A percentile compares a stretch with the other conserved stretches of the same genome.
Conservation (phyloP, 2,797 vertebrate genomes). For the Bucorvus abyssinicus region DNA sequence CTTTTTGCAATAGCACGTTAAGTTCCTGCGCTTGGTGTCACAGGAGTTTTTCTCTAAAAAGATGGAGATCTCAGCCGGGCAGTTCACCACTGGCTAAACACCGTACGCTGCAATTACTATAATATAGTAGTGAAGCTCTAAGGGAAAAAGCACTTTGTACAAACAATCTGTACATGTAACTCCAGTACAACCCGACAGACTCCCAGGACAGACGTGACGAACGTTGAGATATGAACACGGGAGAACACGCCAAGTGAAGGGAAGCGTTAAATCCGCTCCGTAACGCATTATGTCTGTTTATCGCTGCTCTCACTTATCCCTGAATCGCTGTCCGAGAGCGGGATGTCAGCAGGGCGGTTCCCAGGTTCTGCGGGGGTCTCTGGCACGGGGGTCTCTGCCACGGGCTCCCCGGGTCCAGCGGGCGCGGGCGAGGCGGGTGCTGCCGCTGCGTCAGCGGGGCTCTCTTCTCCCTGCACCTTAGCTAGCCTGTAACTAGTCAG, state of each 20-base stretch:
- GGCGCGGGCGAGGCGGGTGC: slow-evolving; percentile 73
- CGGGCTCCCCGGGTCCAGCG: slow-evolving; percentile 53
- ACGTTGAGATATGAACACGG: slow-evolving; percentile 28
- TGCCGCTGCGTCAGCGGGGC: slow-evolving; percentile 71
- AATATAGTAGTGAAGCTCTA: slow-evolving; percentile 15
- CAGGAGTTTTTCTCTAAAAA: neutral
- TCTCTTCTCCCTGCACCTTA: slow-evolving; percentile 80
- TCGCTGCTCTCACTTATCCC: slow-evolving; percentile 49
- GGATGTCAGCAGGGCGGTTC: slow-evolving; percentile 64
- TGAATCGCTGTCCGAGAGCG: slow-evolving; percentile 72
- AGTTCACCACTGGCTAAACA: slow-evolving; percentile 2
- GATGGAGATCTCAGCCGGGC: neutral
- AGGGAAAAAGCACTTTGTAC: slow-evolving; percentile 23
- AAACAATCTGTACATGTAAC: slow-evolving; percentile 37
- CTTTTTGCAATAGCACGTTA: neutral
- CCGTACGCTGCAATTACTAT: neutral
- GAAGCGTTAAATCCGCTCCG: neutral
- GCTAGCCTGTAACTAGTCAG: slow-evolving; percentile 88
- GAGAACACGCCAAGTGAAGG: slow-evolving; percentile 5
- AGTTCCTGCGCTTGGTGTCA: neutral
- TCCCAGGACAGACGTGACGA: slow-evolving; percentile 39
- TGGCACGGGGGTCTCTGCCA: slow-evolving; percentile 61
- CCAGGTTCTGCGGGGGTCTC: slow-evolving; percentile 66
- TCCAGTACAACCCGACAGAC: neutral
- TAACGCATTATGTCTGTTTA: slow-evolving; percentile 32